Conservation (phyloP, 2,797 vertebrate genomes). For the Scarus forsteni region DNA sequence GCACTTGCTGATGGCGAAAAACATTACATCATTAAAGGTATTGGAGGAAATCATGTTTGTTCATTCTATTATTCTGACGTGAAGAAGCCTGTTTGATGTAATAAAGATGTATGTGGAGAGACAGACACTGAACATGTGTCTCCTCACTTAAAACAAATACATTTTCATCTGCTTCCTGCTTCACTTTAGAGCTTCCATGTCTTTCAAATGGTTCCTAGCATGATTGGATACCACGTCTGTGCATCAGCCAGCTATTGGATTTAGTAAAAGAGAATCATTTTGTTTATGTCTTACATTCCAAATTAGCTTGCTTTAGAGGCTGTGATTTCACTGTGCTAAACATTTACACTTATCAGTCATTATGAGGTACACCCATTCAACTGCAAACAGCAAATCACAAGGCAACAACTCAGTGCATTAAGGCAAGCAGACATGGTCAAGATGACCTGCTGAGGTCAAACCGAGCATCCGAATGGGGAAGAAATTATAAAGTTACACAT, state of each 20-base stretch:
- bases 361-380: no score
- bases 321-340: conserved; percentile 23
- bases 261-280: conserved; percentile 48
- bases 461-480: no score
- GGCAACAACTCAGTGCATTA: no score
- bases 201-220: conserved; percentile 72
- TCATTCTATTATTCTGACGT: conserved; percentile 78
- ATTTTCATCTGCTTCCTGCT: conserved; percentile 66
- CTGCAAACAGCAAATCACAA: no score
- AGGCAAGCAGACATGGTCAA: no score
- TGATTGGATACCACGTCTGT: conserved; percentile 52
- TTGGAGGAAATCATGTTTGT: conserved; percentile 79
- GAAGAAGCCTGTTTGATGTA: conserved; percentile 77
- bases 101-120: conserved; percentile 82
- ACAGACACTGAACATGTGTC: conserved; percentile 80
- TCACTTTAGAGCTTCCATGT: conserved; percentile 46
- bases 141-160: conserved; percentile 71
- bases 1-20: conserved; percentile 69
- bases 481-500: no score
- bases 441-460: no score
- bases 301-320: conserved; percentile 2
- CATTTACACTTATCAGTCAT: no score
- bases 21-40: conserved; percentile 83
- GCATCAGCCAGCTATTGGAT: conserved; percentile 36
- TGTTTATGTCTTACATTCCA: conserved; percentile 46